phyloP scores from a whole-genome alignment of 2,888 invertebrate species.

The Teleogryllus oceanicus region DNA sequence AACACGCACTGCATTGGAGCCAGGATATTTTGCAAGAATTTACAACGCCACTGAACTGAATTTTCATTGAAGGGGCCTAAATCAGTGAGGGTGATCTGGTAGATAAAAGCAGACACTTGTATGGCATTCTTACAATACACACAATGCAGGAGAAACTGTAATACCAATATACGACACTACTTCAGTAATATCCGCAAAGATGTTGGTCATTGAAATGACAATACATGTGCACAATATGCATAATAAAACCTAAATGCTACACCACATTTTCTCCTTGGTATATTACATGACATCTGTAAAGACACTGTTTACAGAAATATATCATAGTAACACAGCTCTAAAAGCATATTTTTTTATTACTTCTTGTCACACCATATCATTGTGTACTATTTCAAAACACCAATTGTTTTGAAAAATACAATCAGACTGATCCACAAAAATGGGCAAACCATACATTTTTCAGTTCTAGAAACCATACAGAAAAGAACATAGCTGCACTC shows the following conservation, averaged over 20 bases:
- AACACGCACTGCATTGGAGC: background rate
- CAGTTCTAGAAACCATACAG: constrained; percentile 1
- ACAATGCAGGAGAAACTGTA: background rate
- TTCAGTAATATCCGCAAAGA: background rate
- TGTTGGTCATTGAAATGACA: background rate
- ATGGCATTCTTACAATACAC: background rate
- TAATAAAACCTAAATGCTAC: constrained; percentile 7
- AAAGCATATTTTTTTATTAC: constrained; percentile 2
- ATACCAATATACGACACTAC: constrained; percentile 1
- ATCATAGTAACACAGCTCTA: background rate
- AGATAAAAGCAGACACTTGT: background rate
- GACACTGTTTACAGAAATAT: background rate
- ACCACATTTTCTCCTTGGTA: background rate
- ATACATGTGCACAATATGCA: background rate
- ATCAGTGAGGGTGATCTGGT: background rate
- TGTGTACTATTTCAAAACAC: background rate
- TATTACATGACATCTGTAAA: background rate
- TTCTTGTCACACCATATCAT: constrained; percentile 2
- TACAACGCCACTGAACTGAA: background rate
- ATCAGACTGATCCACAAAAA: background rate
- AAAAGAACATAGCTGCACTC: constrained; percentile 1
- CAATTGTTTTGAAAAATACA: background rate
- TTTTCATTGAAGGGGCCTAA: background rate
- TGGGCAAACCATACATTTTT: background rate
- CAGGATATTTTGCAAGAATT: background rate